Base-by-base conservation (phyloP, 2,888 invertebrate genomes). In the Ichneumon xanthorius region DNA sequence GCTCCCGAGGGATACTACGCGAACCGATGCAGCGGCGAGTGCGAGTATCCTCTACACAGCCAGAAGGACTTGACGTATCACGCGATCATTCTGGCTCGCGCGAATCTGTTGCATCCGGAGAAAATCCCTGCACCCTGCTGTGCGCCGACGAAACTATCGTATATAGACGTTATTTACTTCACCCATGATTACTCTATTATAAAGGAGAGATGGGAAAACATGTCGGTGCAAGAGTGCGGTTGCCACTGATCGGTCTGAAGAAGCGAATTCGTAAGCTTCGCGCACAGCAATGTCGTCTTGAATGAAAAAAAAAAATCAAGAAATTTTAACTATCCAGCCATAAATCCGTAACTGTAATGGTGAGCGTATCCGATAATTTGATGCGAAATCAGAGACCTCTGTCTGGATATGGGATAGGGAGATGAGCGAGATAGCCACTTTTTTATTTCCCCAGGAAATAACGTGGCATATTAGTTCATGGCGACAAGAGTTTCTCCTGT, bases 201-300 rank as follows among this genome's bases (percentile, higher is more conserved):
- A 87, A 95, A 98, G 86, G 98, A 98, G 92, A 98, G 98, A 94
- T 99, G 98, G 94, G 97, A 97, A 92, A 98, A 98, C 93, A 99
- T 99, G 99, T 97, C 98, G 30, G 98, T 98, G 33, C 97, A 98
- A 93, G 97, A 97, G 88, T 99, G 99, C 94, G 99, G 99, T 16
- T 99, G 99, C 93, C 98, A 98, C 95, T 98, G 80, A 87, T n/a
- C 6, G 26, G 3, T n/a, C 45, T 4, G 40, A 40, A 40, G 40
- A 40, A 2, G 11, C 40, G 11, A 3, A 40, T 40, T 40, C 40
- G 40, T 40, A 5, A 33, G 33, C 33, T 33, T 33, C 33, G 33
- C 33, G 4, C 33, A 33, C 5, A 33, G 33, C 4, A 33, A 33
- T 33, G 4, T 33, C 4, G 33, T 33, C 33, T 33, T 33, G 4